Evolutionary conservation across 2,888 invertebrate genomes (phyloP).

Genomic region (Oegoconia quadripuncta): DNA sequence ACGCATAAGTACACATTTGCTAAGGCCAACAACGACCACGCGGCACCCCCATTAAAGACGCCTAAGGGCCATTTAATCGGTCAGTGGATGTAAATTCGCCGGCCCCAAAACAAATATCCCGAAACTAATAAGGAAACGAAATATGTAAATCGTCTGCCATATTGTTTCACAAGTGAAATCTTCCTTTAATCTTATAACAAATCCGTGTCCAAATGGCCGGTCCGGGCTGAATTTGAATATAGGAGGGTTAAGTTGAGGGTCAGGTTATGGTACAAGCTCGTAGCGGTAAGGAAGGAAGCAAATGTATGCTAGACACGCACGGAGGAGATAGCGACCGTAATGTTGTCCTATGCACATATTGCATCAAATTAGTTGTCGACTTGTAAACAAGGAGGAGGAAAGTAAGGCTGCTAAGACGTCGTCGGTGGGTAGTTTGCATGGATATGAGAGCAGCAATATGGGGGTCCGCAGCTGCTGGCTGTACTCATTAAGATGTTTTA

Average conservation of each 20-base stretch:
- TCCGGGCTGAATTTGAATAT: conserved; percentile 73
- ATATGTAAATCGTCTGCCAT: conserved; percentile 79
- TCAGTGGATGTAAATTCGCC: conserved; percentile 78
- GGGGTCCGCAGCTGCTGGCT: conserved; percentile 75
- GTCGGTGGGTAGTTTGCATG: conserved; percentile 77
- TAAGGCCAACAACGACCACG: conserved; percentile 77
- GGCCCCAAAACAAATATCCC: conserved; percentile 79
- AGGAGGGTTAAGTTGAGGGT: conserved; percentile 70
- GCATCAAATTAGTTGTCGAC: conserved; percentile 80
- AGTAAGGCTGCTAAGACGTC: conserved; percentile 73
- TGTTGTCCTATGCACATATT: conserved; percentile 80
- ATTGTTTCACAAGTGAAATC: conserved; percentile 80
- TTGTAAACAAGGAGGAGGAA: conserved; percentile 75
- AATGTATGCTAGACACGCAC: conserved; percentile 79
- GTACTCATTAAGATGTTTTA: conserved; percentile 81
- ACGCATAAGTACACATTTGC: conserved; percentile 78
- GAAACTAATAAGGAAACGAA: conserved; percentile 80
- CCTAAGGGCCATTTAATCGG: conserved; percentile 80
- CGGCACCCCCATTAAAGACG: conserved; percentile 79
- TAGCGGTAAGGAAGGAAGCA: conserved; percentile 61
- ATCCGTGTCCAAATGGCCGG: conserved; percentile 80
- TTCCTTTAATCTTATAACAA: conserved; percentile 81
- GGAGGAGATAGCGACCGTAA: conserved; percentile 72
- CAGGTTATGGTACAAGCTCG: conserved; percentile 53
- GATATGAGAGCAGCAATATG: conserved; percentile 78